These are phyloP conservation scores for Diadumene lineata DNA, from an alignment of 92 coral and sea anemone genomes.

Conservation along the genomic window DNA sequence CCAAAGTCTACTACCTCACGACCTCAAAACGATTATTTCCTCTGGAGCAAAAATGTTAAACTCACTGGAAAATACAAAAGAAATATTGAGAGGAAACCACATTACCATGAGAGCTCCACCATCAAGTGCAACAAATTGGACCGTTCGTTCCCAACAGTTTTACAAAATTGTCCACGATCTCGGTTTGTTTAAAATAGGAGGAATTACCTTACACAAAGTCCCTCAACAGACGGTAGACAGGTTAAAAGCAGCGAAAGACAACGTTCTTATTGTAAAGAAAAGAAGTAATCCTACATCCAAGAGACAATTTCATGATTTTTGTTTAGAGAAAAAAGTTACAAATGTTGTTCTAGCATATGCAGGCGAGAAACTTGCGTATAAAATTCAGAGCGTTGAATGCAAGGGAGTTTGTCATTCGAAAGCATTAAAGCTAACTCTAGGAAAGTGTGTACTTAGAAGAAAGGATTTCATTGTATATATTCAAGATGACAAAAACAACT, in stretches of 20 bases:
- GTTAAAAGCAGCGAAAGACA: background rate
- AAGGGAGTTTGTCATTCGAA: background rate
- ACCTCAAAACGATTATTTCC: too few species aligned
- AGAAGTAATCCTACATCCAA: background rate
- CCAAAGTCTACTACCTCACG: too few species aligned
- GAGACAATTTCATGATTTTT: slow-evolving; percentile 1
- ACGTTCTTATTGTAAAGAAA: background rate
- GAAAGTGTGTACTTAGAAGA: slow-evolving; percentile 17
- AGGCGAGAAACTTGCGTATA: slow-evolving; percentile 12
- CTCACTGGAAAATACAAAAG: too few species aligned
- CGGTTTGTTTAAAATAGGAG: background rate
- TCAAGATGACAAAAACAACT: background rate
- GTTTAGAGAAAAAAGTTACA: background rate
- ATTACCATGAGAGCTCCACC: too few species aligned
- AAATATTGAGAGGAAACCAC: too few species aligned
- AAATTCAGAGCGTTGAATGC: slow-evolving; percentile 4
- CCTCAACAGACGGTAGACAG: background rate
- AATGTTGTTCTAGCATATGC: slow-evolving; percentile 7
- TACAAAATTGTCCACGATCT: background rate
- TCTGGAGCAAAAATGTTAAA: too few species aligned
- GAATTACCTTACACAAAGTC: background rate
- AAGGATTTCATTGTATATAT: slow-evolving; percentile 18
- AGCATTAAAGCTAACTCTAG: background rate
- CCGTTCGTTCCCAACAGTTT: background rate
- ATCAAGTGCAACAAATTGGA: background rate